These are phyloP conservation scores for Platorchestia sp. DNA, from an alignment of 1,140 invertebrate species.

Conservation along the genomic window DNA sequence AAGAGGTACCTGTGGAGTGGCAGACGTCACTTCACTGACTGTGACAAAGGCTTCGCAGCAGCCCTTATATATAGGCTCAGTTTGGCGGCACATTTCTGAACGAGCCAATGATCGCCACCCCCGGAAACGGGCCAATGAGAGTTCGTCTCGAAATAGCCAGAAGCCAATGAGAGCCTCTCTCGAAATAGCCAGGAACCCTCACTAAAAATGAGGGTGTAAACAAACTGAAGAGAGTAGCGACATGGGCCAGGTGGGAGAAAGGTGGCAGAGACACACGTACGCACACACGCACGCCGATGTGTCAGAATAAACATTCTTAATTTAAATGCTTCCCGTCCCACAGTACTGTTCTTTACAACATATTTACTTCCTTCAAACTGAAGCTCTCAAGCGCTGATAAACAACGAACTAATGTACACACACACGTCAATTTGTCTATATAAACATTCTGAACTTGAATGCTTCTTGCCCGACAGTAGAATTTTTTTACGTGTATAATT, in stretches of 20 bases:
- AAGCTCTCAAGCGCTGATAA: neutral
- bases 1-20: neutral
- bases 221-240: neutral
- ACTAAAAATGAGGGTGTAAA: conserved; percentile 27
- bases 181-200: neutral
- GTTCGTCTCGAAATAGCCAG: conserved; percentile 32
- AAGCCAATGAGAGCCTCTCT: neutral
- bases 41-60: neutral
- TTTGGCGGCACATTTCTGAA: conserved; percentile 51
- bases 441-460: no score
- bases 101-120: neutral
- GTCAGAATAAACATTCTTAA: neutral
- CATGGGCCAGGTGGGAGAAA: neutral
- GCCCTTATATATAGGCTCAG: conserved; percentile 1
- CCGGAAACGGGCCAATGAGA: conserved; percentile 29
- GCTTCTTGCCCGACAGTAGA: no score
- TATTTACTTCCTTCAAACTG: neutral
- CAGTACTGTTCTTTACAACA: neutral
- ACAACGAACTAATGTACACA: no score
- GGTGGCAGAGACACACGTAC: neutral
- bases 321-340: neutral
- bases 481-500: no score
- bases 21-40: neutral
- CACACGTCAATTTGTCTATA: no score
- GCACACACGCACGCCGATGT: neutral